Conservation (phyloP, 2,797 vertebrate species). For the Bradypodion ventrale region DNA sequence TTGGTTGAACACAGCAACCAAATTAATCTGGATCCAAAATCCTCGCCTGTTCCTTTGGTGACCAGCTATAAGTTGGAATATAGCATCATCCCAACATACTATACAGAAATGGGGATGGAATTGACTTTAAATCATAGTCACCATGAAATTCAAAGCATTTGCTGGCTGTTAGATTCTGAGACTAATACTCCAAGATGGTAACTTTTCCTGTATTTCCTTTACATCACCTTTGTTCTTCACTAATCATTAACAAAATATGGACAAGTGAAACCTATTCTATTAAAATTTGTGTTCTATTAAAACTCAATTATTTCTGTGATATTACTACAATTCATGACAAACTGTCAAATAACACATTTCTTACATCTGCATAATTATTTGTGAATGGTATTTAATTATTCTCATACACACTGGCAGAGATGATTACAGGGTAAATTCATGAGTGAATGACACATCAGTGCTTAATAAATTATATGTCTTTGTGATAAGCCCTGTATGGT, state of each 20-base stretch:
- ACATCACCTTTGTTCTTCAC: neutral
- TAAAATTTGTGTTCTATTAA: neutral
- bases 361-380: conserved; percentile 39
- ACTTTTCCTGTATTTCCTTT: neutral
- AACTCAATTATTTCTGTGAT: neutral
- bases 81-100: no score
- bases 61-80: no score
- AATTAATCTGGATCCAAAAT: no score
- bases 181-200: no score
- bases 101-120: no score
- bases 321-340: conserved; percentile 25
- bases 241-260: neutral
- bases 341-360: conserved; percentile 15
- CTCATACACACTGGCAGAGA: conserved; percentile 30
- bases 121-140: no score
- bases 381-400: conserved; percentile 46
- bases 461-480: conserved; percentile 36
- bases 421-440: conserved; percentile 31
- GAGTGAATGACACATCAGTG: conserved; percentile 28
- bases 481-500: conserved; percentile 10
- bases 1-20: no score
- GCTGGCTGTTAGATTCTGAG: no score
- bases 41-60: no score
- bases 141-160: no score
- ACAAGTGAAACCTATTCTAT: neutral